Conservation (phyloP, 64 coral and sea anemone genomes). For the Pocillopora damicornis region DNA sequence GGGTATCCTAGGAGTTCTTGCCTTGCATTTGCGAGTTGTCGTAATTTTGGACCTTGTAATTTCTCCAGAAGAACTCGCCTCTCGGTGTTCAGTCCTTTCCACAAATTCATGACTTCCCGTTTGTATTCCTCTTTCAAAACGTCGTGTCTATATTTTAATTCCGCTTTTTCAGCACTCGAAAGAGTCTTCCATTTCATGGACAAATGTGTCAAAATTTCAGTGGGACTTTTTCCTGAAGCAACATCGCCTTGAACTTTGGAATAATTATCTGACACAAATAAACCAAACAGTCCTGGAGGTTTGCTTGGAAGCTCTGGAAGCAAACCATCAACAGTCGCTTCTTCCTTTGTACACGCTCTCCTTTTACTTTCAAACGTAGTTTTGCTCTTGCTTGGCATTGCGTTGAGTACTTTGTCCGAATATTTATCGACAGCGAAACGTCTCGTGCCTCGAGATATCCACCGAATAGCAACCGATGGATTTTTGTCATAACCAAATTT, state of each 20-base stretch:
- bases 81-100: neutral
- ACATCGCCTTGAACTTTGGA: neutral
- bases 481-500: too few relatives aligned
- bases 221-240: neutral
- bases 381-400: neutral
- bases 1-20: slow-evolving; percentile 10
- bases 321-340: neutral
- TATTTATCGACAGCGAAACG: neutral
- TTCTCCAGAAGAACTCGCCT: neutral
- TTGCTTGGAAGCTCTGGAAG: slow-evolving; percentile 4
- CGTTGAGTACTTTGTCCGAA: neutral
- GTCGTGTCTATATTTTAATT: neutral
- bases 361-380: neutral
- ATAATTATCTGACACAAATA: slow-evolving; percentile 29
- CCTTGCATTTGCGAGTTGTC: slow-evolving; percentile 6
- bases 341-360: neutral
- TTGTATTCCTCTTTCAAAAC: neutral
- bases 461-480: too few relatives aligned
- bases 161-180: neutral
- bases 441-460: neutral
- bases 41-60: neutral
- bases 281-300: slow-evolving; percentile 23
- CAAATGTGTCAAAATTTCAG: neutral
- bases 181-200: slow-evolving; percentile 8
- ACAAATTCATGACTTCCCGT: neutral